Evolutionary conservation across 1,140 invertebrate species (phyloP), one percentile per base, ranked within the genome.

Genomic region (Zaprionus gabonicus): DNA sequence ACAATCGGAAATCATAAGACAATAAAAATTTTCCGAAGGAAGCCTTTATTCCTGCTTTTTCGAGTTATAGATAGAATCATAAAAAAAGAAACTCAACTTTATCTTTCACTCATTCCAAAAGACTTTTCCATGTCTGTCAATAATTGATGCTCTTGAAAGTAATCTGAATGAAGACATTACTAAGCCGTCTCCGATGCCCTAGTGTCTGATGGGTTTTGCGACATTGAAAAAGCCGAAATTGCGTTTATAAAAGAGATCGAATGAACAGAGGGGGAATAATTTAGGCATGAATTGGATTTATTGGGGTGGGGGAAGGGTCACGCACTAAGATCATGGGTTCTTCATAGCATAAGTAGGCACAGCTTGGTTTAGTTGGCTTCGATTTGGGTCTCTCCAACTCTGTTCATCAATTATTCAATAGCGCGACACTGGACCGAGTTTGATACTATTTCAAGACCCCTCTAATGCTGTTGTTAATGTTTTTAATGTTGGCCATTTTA

Each of bases 391-490:
- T 23, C 46, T 51, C 10, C 10, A 7, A n/a, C 5, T 64, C 38
- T n/a, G 65, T 73, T 68, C 74, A 71, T 85, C 80, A 84, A 84
- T 85, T 84, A 84, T 84, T 81, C 81, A 84, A 81, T 71, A 73
- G 28, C 81, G 76, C 76, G 78, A 55, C 68, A 68, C 65, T 84
- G 70, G 77, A 17, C 67, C 65, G 62, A 74, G 51, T 17, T 64
- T 25, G 27, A 38, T 53, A 36, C 20, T 6, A n/a, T 36, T 25
- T 10, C 41, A 3, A 15, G 28, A 15, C 36, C 17, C 83, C 56
- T 75, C 73, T 88, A 83, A 83, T 86, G 83, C 81, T 69, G 75
- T 86, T 78, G 74, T 88, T 88, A 84, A 88, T 88, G 78, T 83
- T 81, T 88, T 84, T 84, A 88, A 84, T 87, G 84, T 67, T 74